Base-by-base conservation (phyloP, 2,888 invertebrate species). In the Sinopyrophorus schimmeli region DNA sequence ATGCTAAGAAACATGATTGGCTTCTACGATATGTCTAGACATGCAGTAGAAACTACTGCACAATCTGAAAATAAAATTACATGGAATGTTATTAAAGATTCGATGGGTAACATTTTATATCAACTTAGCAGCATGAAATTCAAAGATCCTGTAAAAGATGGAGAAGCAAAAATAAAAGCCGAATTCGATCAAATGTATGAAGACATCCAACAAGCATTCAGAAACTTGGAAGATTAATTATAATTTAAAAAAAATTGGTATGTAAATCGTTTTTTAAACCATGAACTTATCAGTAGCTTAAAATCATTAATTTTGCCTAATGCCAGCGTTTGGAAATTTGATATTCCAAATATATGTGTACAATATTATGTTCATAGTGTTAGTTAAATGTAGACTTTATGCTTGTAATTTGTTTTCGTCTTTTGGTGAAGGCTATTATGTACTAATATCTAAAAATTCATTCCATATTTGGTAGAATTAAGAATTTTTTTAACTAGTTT, bases 21-120 rank as follows among this genome's bases (percentile, higher is more conserved):
- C 41, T 95, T 99, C 79, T 99, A 98, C 77, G 99, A 99, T 76
- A 87, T 97, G 89, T 87, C 99, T 20, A 86, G 94, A 54, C 98
- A 98, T 74, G 92, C 97, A 1, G 97, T 99, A 1, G 98, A 99
- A 78, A 87, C 92, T 54, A 99, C 99, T 16, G 94, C 98, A 41
- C 97, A 98, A 77, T 93, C 93, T 27, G 99, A 99, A 75, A 96
- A 97, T 80, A 98, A 98, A 80, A 89, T 94, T 70, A 99, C 99
- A 53, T 99, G 98, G 97, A 87, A 88, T 68, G 89, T 91, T 41
- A 99, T 99, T 75, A 86, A 93, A 58, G 99, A 99, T 72, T 89
- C 93, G 67, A 93, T 99, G 94, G 89, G 89, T 69, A 90, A 89
- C 72, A 89, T 94, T 66, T 83, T 99, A 65, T 97, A 99, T 79